Conservation (phyloP, 1,140 invertebrate genomes). For the Druon quercuslanigerum region DNA sequence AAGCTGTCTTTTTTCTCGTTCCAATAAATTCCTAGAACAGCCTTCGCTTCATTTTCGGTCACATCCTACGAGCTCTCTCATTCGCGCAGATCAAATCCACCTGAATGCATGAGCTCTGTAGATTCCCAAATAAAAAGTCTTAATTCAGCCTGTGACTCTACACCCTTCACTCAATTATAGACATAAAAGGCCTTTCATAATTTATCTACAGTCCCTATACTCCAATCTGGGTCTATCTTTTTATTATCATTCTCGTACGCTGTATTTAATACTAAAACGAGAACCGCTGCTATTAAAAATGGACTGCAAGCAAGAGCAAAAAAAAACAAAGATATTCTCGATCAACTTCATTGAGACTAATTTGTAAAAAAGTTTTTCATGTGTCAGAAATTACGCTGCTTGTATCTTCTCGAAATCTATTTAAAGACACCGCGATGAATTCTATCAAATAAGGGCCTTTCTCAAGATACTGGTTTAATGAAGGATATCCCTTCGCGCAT, state of each 20-base stretch:
- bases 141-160: neutral
- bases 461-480: slow-evolving; percentile 38
- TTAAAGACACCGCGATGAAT: slow-evolving; percentile 59
- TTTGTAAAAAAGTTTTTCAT: slow-evolving; percentile 68
- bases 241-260: neutral
- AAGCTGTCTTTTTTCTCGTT: slow-evolving; percentile 3
- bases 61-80: slow-evolving; percentile 1
- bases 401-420: slow-evolving; percentile 59
- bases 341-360: slow-evolving; percentile 55
- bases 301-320: slow-evolving; percentile 56
- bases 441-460: slow-evolving; percentile 65
- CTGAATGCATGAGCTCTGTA: neutral
- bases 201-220: neutral
- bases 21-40: neutral
- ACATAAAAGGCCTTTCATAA: neutral
- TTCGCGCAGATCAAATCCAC: slow-evolving; percentile 8
- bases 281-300: slow-evolving; percentile 55
- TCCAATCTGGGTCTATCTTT: neutral
- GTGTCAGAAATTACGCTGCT: slow-evolving; percentile 68
- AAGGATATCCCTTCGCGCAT: slow-evolving; percentile 19
- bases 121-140: neutral
- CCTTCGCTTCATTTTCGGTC: neutral
- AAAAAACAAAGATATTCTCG: slow-evolving; percentile 59
- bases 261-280: neutral
- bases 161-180: neutral